Base-by-base conservation (phyloP, 30 jellyfish, hydroid and myxozoan genomes). In the Sanderia malayensis region DNA sequence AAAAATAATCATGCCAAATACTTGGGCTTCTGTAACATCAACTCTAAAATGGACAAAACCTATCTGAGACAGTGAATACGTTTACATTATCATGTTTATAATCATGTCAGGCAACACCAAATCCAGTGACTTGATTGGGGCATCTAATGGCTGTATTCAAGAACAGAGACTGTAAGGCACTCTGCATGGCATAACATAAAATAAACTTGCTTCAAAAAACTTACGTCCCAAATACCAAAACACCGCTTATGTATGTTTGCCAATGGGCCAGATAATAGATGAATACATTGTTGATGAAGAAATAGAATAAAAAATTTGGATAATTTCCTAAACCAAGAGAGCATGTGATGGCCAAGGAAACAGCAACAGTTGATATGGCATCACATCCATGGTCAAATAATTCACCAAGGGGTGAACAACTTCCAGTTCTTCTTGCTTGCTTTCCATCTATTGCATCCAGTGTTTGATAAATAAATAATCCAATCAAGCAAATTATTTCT, bases 321-420 rank as follows among this genome's bases (percentile, higher is more conserved):
- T 74, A 62, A 20, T 67, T 78, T 21, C 98, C 98, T 23, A 77
- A 58, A 15, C 74, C 79, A 45, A 83, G 19, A 13, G 96, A 67
- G 58, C 96, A 90, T 33, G 92, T 84, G 6, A 71, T 44, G 6
- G 93, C 85, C 57, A 79, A 60, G 8, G 94, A 62, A 17, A 73
- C 83, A 58, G 85, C 44, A 10, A 92, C 66, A 41, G 65, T 32
- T 63, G 98, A 84, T 15, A 85, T 79, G 19, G 98, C 73, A 80
- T 92, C 98, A 84, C 98, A 92, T 44, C 98, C 98, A 74, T 92
- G 98, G 57, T 92, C 98, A 78, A 92, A 92, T 31, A 92, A 37
- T 63, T 92, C 98, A 17, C 98, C 98, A 78, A 92, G 81, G 44
- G 98, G 98, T 21, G 96, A 76, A 31, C 95, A 52, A 22, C 88